Evolutionary conservation across 2,888 invertebrate species (phyloP), one percentile per base, ranked within the genome.

Genomic region (Caradrina clavipalpis): DNA sequence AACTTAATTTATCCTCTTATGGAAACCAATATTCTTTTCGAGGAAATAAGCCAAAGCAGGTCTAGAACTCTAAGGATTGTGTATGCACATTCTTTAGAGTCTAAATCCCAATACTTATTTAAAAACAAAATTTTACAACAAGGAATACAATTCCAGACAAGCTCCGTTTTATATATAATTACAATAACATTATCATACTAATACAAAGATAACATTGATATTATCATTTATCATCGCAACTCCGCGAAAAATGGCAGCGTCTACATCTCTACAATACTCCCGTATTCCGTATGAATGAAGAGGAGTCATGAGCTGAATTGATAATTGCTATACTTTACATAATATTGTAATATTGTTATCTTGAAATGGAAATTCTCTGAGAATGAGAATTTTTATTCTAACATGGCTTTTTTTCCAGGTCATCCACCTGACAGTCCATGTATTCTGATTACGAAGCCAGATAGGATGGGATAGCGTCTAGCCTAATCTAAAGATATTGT

Each of bases 241-340:
- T 39, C 26, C 42, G 17, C 15, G 51, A 17, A 73, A 63, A 58
- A 69, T 31, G 31, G 15, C 5, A 19, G 17, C 17, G 11, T 59
- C 17, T 59, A 31, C 35, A 35, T 35, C 8, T 35, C 8, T 1
- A 42, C 35, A 22, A 19, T 21, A 26, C 57, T 35, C 42, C 11
- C 31, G n/a, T 61, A 17, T 55, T 31, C 19, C 54, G 31, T 13
- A 11, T 49, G 54, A 68, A 51, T 47, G 26, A 2, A 51, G 31
- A 47, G 11, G 5, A 64, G 39, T 59, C 66, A 51, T 63, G 71
- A 54, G 21, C 13, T 54, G 80, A 75, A 80, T 78, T 54, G 26
- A 76, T 71, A 71, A 80, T 63, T 80, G 31, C 8, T 31, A 11
- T 15, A 39, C 51, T 76, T 70, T 66, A 47, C 65, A 78, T 76